Evolutionary conservation across 2,797 vertebrate species (phyloP), one percentile per base, ranked within the genome.

Genomic region (Catostomus latipinnis): DNA sequence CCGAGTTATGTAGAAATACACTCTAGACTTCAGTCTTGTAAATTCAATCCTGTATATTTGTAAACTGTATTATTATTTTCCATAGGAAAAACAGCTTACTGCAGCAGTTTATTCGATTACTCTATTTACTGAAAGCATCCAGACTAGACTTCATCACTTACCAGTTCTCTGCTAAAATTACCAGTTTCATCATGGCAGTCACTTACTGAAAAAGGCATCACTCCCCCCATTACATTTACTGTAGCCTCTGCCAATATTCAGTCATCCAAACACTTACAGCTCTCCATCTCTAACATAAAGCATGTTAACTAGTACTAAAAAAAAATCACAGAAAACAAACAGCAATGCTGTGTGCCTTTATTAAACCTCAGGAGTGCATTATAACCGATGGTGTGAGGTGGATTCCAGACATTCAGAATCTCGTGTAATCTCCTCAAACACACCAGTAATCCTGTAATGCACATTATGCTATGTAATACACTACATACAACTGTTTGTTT

Each of bases 321-420:
- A 58, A 5, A 48, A 48, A 18, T 18, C 22, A 8, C 61, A 43
- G 61, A 46, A 43, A 70, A 45, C 68, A 45, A 43, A 14, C 8
- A 45, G 52, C 45, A 45, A 71, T 45, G 22, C 52, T 56, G 8
- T 43, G 22, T 56, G 1, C 50, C 53, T 71, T 45, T 5, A 57
- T 57, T 57, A 71, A 58, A 58, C 43, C 13, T 6, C 12, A 3
- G 2, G 34, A 2, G n/a, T 71, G 53, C 46, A n/a, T 34, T 71
- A 56, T 58, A 45, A 46, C 9, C 0, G 1, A 71, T n/a, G 43
- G 1, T n/a, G 48, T 71, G n/a, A 71, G 34, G 16, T 11, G 9
- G 18, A 71, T 71, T 58, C 43, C 53, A 57, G n/a, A 58, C 54
- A 34, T 58, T 48, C 43, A 18, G 6, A 71, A 58, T 18, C 54